Percentiles rank a stretch among this genome's conserved stretches.
phyloP scores from a whole-genome alignment of 2,888 invertebrate species.

The Ennomos fuscantarius region DNA sequence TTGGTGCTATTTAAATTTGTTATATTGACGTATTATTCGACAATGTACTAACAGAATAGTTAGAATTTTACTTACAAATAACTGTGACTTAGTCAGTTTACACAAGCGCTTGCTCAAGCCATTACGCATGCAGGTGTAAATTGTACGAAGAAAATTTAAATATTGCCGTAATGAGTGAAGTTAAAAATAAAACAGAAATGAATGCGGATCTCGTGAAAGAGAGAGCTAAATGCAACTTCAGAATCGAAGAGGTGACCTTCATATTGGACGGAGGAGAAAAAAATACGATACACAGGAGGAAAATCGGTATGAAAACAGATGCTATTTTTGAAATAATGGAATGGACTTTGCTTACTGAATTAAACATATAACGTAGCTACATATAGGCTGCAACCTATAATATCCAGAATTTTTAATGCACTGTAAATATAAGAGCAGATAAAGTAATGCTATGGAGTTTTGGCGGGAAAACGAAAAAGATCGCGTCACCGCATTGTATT shows the following conservation, averaged over 20 bases:
- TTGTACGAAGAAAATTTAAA: too few species aligned
- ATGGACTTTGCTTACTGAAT: too few species aligned
- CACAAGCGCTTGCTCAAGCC: constrained; percentile 1
- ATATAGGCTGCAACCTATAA: too few species aligned
- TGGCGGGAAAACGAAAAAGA: too few species aligned
- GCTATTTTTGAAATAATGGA: constrained; percentile 21
- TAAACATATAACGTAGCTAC: too few species aligned
- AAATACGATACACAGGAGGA: constrained; percentile 87
- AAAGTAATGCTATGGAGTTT: too few species aligned
- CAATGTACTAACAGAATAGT: background rate
- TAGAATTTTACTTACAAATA: constrained; percentile 7
- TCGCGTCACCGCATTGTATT: too few species aligned
- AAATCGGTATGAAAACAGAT: constrained; percentile 60
- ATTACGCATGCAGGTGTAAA: background rate
- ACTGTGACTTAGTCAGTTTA: constrained; percentile 4
- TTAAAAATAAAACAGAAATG: constrained; percentile 52
- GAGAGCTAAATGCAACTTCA: constrained; percentile 88
- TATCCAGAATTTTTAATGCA: too few species aligned
- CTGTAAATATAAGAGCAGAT: too few species aligned
- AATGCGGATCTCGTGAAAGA: constrained; percentile 89
- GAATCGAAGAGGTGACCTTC: constrained; percentile 89
- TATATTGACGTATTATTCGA: background rate
- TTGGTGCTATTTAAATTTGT: too few species aligned
- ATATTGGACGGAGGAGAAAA: constrained; percentile 90
- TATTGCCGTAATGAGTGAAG: constrained; percentile 42